Percentiles rank a stretch among this genome's conserved stretches.
These are phyloP conservation scores for Panulirus ornatus DNA, from an alignment of 1,140 invertebrate genomes.

Conservation along the genomic window DNA sequence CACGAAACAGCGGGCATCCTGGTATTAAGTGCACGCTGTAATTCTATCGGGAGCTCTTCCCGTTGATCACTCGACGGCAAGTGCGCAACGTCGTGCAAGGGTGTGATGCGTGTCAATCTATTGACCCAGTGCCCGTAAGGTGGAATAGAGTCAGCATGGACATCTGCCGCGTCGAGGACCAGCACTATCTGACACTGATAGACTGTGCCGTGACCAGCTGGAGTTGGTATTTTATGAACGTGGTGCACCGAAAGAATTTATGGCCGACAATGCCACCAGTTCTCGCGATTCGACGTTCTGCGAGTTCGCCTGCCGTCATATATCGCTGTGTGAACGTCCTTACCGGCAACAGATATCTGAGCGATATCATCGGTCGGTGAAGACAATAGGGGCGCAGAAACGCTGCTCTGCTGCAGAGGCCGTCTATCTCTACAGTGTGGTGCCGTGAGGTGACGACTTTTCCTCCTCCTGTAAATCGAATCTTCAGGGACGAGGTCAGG, in stretches of 20 bases:
- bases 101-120: too few relatives aligned
- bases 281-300: constrained; percentile 5
- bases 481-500: constrained; percentile 10
- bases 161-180: too few relatives aligned
- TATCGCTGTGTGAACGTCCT: constrained; percentile 3
- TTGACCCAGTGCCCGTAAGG: too few relatives aligned
- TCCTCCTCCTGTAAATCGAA: constrained; percentile 8
- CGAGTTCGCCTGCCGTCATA: constrained; percentile 29
- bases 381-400: too few relatives aligned
- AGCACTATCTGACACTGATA: too few relatives aligned
- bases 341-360: constrained; percentile 31
- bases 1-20: constrained; percentile 16
- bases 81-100: too few relatives aligned
- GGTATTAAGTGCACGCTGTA: constrained; percentile 10
- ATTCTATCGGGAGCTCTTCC: neutral
- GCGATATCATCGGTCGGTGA: neutral
- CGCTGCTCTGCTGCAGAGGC: constrained; percentile 18
- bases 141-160: too few relatives aligned
- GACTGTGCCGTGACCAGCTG: neutral
- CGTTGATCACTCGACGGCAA: too few relatives aligned
- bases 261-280: too few relatives aligned
- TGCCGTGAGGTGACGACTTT: constrained; percentile 10
- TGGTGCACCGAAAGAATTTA: too few relatives aligned
- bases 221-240: neutral
- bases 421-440: constrained; percentile 31